These are phyloP conservation scores for Parnassius smintheus DNA, from an alignment of 2,888 invertebrate species.

Conservation along the genomic window DNA sequence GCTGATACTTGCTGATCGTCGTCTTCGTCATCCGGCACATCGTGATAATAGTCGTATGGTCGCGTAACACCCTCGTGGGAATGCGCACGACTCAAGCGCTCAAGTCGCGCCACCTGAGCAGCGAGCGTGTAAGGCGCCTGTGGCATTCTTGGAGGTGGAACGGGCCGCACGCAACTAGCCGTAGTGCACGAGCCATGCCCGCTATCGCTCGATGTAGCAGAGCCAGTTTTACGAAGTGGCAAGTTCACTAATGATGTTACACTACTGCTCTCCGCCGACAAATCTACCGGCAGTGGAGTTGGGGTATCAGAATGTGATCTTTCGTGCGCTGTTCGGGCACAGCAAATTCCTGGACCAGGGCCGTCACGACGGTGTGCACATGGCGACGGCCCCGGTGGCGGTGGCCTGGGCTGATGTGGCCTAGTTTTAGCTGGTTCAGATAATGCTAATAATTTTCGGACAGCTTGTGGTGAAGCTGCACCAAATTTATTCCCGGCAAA, in stretches of 20 bases:
- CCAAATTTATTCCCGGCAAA: constrained; percentile 87
- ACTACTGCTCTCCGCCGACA: constrained; percentile 97
- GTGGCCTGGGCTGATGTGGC: constrained; percentile 90
- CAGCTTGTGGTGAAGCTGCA: constrained; percentile 97
- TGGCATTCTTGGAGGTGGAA: constrained; percentile 85
- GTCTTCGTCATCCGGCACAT: constrained; percentile 74
- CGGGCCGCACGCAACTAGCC: constrained; percentile 80
- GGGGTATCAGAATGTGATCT: constrained; percentile 95
- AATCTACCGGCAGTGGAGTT: constrained; percentile 91
- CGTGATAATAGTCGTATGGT: constrained; percentile 85
- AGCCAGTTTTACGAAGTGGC: constrained; percentile 93
- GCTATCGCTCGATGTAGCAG: constrained; percentile 95
- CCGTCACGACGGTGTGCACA: constrained; percentile 83
- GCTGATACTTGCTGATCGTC: constrained; percentile 79
- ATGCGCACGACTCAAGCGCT: constrained; percentile 90
- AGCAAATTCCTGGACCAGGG: constrained; percentile 70
- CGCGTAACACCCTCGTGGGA: constrained; percentile 93
- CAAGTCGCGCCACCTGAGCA: constrained; percentile 91
- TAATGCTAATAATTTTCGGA: constrained; percentile 95
- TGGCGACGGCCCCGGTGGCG: constrained; percentile 84
- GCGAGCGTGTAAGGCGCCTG: constrained; percentile 92
- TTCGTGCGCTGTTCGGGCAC: constrained; percentile 88
- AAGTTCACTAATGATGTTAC: constrained; percentile 95
- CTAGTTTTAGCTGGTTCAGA: constrained; percentile 93
- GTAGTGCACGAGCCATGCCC: constrained; percentile 90